phyloP scores from a whole-genome alignment of 2,797 vertebrate genomes.

The Neosalanx taihuensis region DNA sequence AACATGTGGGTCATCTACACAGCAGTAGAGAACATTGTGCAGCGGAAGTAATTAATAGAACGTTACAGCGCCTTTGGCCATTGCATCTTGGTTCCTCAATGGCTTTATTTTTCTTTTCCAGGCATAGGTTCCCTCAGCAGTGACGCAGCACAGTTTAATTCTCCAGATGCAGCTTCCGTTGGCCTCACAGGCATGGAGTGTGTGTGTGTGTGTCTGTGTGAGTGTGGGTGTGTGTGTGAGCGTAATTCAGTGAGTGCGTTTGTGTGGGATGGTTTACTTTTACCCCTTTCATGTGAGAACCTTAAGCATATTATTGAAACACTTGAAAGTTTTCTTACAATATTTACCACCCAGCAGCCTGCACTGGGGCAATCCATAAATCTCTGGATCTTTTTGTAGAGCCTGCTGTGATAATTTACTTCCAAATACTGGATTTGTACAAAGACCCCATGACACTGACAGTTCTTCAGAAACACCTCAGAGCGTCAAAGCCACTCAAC shows the following conservation, averaged over 20 bases:
- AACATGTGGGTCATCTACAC: constrained; percentile 58
- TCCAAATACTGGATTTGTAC: constrained; percentile 47
- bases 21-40: constrained; percentile 50
- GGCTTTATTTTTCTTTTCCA: constrained; percentile 27
- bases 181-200: constrained; percentile 39
- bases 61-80: constrained; percentile 59
- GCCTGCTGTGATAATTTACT: constrained; percentile 59
- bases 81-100: constrained; percentile 40
- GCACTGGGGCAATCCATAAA: constrained; percentile 56
- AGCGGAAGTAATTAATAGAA: constrained; percentile 65
- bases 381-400: constrained; percentile 50
- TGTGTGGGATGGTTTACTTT: constrained; percentile 2
- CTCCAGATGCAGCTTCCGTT: constrained; percentile 47
- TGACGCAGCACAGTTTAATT: constrained; percentile 38
- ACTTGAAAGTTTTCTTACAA: constrained; percentile 46
- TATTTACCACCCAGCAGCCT: constrained; percentile 49
- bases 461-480: constrained; percentile 35
- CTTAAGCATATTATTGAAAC: constrained; percentile 34
- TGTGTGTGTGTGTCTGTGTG: constrained; percentile 15
- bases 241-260: constrained; percentile 2
- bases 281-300: constrained; percentile 13
- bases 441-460: constrained; percentile 13
- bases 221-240: constrained; percentile 8
- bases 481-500: constrained; percentile 39
- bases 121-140: constrained; percentile 31